Percentiles rank a stretch among this genome's conserved stretches.
Conservation (phyloP, 2,113 vertebrate genomes). For the Nymphicus hollandicus region DNA sequence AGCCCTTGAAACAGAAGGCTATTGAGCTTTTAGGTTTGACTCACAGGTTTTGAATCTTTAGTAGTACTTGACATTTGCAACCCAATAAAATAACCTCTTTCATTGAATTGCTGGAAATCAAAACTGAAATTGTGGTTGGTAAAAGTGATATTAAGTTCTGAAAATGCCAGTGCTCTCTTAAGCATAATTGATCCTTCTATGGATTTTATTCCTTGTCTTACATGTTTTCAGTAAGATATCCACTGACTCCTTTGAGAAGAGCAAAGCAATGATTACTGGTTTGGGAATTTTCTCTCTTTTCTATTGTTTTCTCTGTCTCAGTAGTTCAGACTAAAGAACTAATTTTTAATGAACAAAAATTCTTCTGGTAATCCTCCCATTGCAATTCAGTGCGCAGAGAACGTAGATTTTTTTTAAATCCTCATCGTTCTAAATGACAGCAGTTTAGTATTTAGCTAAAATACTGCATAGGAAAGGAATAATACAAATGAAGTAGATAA, state of each 20-base stretch:
- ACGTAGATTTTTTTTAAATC: background rate
- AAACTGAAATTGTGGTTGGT: background rate
- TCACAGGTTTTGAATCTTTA: background rate
- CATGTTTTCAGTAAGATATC: background rate
- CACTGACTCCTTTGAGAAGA: background rate
- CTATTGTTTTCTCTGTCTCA: background rate
- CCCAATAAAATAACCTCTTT: background rate
- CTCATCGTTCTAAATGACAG: background rate
- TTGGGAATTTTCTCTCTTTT: background rate
- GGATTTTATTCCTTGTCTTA: background rate
- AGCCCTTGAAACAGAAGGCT: background rate
- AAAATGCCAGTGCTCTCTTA: background rate
- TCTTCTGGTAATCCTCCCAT: background rate
- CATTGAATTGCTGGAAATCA: background rate
- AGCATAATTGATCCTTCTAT: background rate
- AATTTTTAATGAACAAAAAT: background rate
- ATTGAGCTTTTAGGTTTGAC: background rate
- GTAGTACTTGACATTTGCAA: background rate
- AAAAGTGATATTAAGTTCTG: background rate
- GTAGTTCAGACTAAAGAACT: background rate
- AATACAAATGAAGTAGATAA: background rate
- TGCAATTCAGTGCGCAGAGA: background rate
- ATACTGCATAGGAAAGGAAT: background rate
- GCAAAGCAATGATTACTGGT: background rate
- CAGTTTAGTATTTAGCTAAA: background rate